Conservation (phyloP, 92 coral and sea anemone genomes). For the Phenganax stokvisi region DNA sequence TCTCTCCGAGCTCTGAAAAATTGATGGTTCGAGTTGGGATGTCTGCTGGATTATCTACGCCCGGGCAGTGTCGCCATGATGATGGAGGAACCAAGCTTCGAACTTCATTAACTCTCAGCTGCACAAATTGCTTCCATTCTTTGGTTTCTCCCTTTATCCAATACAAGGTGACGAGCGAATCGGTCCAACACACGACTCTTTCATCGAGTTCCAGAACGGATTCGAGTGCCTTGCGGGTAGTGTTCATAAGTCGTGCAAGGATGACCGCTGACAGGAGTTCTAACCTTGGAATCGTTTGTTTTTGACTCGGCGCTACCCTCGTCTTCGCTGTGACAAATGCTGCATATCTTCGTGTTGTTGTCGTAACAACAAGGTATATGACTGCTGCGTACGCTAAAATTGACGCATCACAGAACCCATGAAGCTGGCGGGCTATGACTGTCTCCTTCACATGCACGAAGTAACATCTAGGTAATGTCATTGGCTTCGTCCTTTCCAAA, state of each 20-base stretch:
- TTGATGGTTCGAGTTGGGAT: constrained; percentile 4
- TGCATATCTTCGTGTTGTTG: constrained; percentile 4
- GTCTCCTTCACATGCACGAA: not conserved
- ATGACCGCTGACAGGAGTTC: constrained; percentile 16
- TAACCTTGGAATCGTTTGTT: constrained; percentile 25
- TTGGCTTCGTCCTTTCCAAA: not conserved
- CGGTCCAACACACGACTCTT: constrained; percentile 1
- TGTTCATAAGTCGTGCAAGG: constrained; percentile 20
- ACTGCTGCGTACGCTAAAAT: constrained; percentile 20
- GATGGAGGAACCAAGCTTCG: not conserved
- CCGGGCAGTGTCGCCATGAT: constrained; percentile 14
- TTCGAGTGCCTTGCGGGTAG: not conserved
- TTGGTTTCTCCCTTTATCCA: constrained; percentile 15
- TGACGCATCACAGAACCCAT: constrained; percentile 29
- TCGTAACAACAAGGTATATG: constrained; percentile 13
- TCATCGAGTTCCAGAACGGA: not conserved
- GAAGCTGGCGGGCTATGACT: constrained; percentile 23
- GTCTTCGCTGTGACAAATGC: constrained; percentile 8
- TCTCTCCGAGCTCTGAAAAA: constrained; percentile 2
- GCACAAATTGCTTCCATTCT: constrained; percentile 17
- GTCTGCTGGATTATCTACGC: constrained; percentile 18
- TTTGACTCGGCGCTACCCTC: constrained; percentile 13
- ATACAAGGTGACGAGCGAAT: constrained; percentile 5
- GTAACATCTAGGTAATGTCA: constrained; percentile 15
- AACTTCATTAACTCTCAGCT: constrained; percentile 3